Base-by-base conservation (phyloP, 1,140 invertebrate species). In the Euwallacea similis region DNA sequence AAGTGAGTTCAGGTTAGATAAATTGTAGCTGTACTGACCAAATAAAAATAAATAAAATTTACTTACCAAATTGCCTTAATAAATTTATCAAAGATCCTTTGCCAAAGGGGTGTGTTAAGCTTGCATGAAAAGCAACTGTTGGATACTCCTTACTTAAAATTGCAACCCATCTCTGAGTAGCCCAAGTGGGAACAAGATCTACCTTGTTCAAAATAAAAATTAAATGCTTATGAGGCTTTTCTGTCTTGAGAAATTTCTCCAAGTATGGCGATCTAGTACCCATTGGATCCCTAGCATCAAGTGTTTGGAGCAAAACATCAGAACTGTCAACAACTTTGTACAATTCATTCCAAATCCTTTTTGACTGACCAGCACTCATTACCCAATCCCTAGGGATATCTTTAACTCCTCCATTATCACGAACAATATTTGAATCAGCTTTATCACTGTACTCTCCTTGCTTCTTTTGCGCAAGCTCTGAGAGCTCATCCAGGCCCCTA, bases 311-410 rank as follows among this genome's bases (percentile, higher is more conserved):
- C 21, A 99, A 81, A 7, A 99, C 96, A 88, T 99, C 98, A 1
- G 97, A 98, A 7, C 97, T 99, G 83, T 99, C 98, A 58, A 99
- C 92, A 8, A 99, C 97, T 88, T 99, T 99, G 81, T 99, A 98
- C 7, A 99, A 82, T 83, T 99, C 98, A 85, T 97, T 98, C 98
- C 98, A 99, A 78, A 99, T 98, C 76, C 98, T 87, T 85, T 90
- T 97, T 77, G 96, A 98, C 81, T 97, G 95, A 4, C 98, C 98
- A 42, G 95, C 94, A 60, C 86, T 88, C 88, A 96, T 96, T 4
- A 96, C 88, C 91, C 93, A 94, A 76, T 93, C 91, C 68, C 93
- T 87, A 50, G 88, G 87, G 0, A 87, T 85, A 75, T 91, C 88
- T 76, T 85, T 88, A 0, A 93, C 86, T 7, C 96, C 89, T 67